Evolutionary conservation across 2,113 vertebrate species (phyloP).

Genomic region (Desmodus rotundus): DNA sequence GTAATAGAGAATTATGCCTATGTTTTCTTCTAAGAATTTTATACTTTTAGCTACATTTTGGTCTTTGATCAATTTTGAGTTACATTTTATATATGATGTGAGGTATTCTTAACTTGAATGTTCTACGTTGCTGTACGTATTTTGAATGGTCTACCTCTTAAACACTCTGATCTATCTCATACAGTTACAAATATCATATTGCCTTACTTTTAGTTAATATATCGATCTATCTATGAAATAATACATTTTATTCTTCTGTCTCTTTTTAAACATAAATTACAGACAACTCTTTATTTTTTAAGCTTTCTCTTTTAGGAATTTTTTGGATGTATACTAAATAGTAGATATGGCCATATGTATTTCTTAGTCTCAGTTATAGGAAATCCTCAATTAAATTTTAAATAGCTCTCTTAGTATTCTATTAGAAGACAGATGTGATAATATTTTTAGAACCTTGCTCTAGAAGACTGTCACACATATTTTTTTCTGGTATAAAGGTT

Average conservation of each 20-base stretch:
- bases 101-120: conserved; percentile 8
- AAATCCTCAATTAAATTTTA: conserved; percentile 35
- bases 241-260: neutral
- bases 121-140: neutral
- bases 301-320: neutral
- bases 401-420: neutral
- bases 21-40: neutral
- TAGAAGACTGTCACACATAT: neutral
- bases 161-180: neutral
- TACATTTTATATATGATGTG: neutral
- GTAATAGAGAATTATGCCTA: neutral
- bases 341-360: neutral
- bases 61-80: neutral
- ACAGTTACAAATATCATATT: neutral
- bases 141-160: neutral
- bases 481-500: neutral
- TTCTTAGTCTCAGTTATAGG: neutral
- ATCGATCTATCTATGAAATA: neutral
- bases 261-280: neutral
- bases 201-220: neutral
- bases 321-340: neutral
- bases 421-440: neutral
- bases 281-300: neutral
- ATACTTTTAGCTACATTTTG: neutral
- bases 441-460: neutral